Evolutionary conservation across 2,113 vertebrate genomes (phyloP).

Genomic region (Ophiodon elongatus): DNA sequence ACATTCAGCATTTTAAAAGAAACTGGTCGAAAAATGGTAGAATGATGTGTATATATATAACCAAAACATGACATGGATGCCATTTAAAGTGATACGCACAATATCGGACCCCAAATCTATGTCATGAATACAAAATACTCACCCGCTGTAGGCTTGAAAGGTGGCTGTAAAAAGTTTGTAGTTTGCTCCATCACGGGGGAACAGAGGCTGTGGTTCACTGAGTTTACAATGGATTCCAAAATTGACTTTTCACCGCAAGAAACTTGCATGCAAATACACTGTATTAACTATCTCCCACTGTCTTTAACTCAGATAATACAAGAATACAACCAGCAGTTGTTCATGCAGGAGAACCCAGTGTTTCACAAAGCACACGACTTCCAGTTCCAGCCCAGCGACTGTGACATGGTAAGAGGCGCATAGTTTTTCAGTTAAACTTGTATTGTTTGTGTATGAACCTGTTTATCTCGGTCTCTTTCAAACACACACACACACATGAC

Average conservation of each 20-base stretch:
- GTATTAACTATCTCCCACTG: conserved; percentile 4
- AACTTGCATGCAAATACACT: not conserved
- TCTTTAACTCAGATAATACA: conserved; percentile 88
- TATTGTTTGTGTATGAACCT: conserved; percentile 49
- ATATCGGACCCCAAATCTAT: conserved; percentile 1
- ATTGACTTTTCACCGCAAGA: not conserved
- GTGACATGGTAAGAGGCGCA: conserved; percentile 89
- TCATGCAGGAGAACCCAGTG: conserved; percentile 94
- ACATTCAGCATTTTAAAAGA: conserved; percentile 8
- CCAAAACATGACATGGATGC: not conserved
- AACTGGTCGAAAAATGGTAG: not conserved
- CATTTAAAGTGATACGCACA: not conserved
- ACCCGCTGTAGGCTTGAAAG: conserved; percentile 8
- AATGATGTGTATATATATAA: not conserved
- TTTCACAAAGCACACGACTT: conserved; percentile 96
- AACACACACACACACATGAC: conserved; percentile 14
- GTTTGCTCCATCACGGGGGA: not conserved
- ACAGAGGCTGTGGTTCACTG: not conserved
- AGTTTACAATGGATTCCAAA: not conserved
- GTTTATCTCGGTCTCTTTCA: conserved; percentile 5
- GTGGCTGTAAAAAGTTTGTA: not conserved
- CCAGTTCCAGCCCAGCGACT: conserved; percentile 97
- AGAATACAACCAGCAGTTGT: conserved; percentile 97
- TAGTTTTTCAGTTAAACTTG: not conserved
- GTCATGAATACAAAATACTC: conserved; percentile 14